These are phyloP conservation scores for Poeciliopsis infans DNA, from an alignment of 2,797 vertebrate genomes.

Conservation along the genomic window DNA sequence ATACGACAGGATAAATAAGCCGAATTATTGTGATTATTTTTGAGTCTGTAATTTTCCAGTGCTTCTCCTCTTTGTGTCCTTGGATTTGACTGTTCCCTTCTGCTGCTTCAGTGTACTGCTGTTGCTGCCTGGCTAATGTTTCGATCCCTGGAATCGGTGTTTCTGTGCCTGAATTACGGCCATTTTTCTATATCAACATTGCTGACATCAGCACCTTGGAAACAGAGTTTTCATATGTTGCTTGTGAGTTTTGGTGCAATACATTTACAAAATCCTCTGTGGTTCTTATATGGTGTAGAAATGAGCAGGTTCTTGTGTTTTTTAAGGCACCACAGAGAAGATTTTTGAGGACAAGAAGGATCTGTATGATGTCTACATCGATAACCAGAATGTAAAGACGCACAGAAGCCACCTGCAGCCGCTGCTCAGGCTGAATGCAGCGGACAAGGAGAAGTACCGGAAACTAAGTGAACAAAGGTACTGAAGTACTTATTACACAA, in stretches of 20 bases:
- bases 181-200: constrained; percentile 98
- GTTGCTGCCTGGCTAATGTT: constrained; percentile 95
- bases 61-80: background rate
- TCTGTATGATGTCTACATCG: constrained; percentile 94
- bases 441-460: constrained; percentile 94
- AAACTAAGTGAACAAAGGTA: constrained; percentile 98
- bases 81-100: background rate
- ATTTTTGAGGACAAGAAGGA: constrained; percentile 97
- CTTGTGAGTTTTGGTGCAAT: constrained; percentile 85
- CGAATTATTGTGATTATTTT: background rate
- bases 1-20: no score
- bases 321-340: constrained; percentile 95
- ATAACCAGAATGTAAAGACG: constrained; percentile 99
- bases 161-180: constrained; percentile 92
- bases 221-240: constrained; percentile 93
- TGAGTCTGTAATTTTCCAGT: no score
- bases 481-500: background rate
- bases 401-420: constrained; percentile 90
- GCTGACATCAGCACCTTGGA: constrained; percentile 94
- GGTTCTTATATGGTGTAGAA: background rate
- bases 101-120: constrained; percentile 90
- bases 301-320: background rate
- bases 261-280: background rate
- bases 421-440: constrained; percentile 90
- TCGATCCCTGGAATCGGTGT: constrained; percentile 92